phyloP scores from a whole-genome alignment of 2,888 invertebrate genomes.

The Brachynemurus nebulosus region DNA sequence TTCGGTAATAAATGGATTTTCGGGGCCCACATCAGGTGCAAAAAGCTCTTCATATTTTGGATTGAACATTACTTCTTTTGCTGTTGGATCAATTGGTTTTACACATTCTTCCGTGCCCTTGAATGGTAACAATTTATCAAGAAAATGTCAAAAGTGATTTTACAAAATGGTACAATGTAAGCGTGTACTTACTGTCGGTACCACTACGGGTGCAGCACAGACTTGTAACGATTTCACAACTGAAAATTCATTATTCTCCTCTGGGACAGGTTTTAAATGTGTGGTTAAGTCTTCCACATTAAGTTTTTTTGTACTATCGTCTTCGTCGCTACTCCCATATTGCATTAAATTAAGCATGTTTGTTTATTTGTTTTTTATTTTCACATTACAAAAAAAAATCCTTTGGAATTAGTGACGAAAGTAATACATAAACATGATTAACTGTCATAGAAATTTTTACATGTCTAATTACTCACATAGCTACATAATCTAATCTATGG shows the following conservation, averaged over 20 bases:
- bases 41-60: constrained; percentile 91
- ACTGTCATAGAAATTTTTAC: too few relatives aligned
- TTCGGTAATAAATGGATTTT: constrained; percentile 83
- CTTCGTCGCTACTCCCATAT: constrained; percentile 61
- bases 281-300: constrained; percentile 33
- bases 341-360: constrained; percentile 58
- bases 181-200: constrained; percentile 56
- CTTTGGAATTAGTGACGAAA: too few relatives aligned
- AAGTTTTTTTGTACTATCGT: constrained; percentile 35
- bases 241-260: constrained; percentile 36
- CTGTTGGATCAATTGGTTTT: constrained; percentile 59
- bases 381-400: too few relatives aligned
- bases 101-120: constrained; percentile 59
- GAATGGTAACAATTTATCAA: constrained; percentile 19
- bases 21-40: constrained; percentile 82
- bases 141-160: constrained; percentile 4
- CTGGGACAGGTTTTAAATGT: constrained; percentile 42
- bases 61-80: constrained; percentile 77
- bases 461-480: too few relatives aligned
- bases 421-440: too few relatives aligned
- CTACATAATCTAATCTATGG: too few relatives aligned
- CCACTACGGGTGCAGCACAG: constrained; percentile 71
- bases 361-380: too few relatives aligned
- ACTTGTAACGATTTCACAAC: constrained; percentile 50
- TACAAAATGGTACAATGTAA: too few relatives aligned